These are phyloP conservation scores for Lophotis ruficrista DNA, from an alignment of 2,113 vertebrate genomes.

Conservation along the genomic window DNA sequence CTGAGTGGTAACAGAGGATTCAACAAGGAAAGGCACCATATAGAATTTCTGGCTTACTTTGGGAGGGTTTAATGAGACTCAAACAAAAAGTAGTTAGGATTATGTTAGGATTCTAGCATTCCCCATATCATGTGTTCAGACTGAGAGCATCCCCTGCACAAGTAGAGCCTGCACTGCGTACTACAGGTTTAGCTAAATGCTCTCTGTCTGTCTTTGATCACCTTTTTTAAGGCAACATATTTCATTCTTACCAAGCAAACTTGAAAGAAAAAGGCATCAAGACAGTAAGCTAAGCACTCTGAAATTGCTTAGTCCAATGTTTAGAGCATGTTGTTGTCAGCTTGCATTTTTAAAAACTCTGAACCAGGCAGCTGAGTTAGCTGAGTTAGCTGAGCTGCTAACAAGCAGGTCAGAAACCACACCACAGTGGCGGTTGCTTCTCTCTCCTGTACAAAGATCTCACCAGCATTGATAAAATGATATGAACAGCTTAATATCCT, in stretches of 20 bases:
- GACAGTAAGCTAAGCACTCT: neutral
- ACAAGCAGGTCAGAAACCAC: constrained; percentile 23
- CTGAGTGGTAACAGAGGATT: neutral
- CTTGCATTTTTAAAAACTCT: constrained; percentile 13
- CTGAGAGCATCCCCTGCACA: neutral
- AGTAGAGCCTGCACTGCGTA: neutral
- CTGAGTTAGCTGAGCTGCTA: constrained; percentile 35
- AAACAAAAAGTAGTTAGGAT: neutral
- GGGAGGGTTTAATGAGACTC: neutral
- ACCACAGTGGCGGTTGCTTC: neutral
- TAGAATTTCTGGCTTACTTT: neutral
- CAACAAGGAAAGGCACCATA: neutral
- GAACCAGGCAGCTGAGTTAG: constrained; percentile 20
- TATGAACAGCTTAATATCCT: neutral
- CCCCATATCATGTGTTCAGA: neutral
- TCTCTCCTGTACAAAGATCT: neutral
- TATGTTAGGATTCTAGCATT: neutral
- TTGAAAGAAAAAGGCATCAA: neutral
- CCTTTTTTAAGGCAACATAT: neutral
- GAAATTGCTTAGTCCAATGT: constrained; percentile 30
- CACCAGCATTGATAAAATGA: constrained; percentile 39
- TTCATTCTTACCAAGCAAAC: neutral
- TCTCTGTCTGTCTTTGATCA: neutral
- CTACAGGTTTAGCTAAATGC: neutral
- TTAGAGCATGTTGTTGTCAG: neutral